Base-by-base conservation (phyloP, 2,797 vertebrate species). In the Pangasius djambal region DNA sequence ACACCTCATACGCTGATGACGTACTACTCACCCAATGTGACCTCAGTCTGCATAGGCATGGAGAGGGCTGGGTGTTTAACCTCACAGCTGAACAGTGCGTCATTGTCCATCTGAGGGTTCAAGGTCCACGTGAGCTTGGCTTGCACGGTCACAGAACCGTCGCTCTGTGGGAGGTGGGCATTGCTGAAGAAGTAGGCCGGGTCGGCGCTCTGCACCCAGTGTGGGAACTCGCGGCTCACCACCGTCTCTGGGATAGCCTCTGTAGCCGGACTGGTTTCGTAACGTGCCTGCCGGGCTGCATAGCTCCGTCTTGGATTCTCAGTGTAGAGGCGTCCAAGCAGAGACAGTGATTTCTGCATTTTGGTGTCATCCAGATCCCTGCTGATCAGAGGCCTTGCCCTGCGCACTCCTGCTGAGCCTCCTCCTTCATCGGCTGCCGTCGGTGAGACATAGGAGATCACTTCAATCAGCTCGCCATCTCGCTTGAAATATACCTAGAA, bases 21-120 rank as follows among this genome's bases (percentile, higher is more conserved):
- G 2, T 67, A 20, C 4, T 20, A 65, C 98, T 98, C 93, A 99
- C 98, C 97, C 9, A 99, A 95, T 0, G 97, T 99, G 92, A 99
- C 96, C 95, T 99, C 98, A 0, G 98, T 96, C 96, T 99, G 98
- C 98, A 99, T 99, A 95, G 98, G 97, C 98, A 99, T 99, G 61
- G 98, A 98, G 91, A 99, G 96, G 0, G 98, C 98, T 0, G 98
- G 97, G 93, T 99, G 98, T 94, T 98, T 98, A 94, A 99, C 98
- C 94, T 99, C 98, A 1, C 98, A 99, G 96, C 98, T 99, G 96
- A 99, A 99, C 72, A 99, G 96, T 0, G 98, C 98, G 3, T 99
- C 98, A 0, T 99, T 99, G 94, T 99, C 98, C n/a, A 99, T 96
- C 93, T 98, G 98, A 0, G 98, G 98, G 94, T 99, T 99, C 85